Conservation (phyloP, 2,888 invertebrate genomes). For the Eupithecia pulchellata region DNA sequence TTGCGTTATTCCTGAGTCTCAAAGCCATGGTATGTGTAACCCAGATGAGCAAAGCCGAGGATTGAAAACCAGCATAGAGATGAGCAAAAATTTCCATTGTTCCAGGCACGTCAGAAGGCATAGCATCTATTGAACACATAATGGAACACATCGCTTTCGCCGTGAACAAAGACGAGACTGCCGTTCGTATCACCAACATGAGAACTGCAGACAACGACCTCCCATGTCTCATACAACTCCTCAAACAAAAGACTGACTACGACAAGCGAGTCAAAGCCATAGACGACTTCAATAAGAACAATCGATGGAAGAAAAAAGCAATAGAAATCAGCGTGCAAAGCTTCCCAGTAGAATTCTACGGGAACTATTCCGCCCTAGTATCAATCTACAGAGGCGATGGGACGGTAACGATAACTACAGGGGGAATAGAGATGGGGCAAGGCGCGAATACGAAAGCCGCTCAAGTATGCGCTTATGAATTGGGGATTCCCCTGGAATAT, state of each 20-base stretch:
- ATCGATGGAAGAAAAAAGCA: conserved; percentile 92
- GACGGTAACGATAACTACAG: conserved; percentile 88
- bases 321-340: conserved; percentile 88
- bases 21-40: background rate
- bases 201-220: conserved; percentile 71
- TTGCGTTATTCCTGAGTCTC: background rate
- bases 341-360: conserved; percentile 85
- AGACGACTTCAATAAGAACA: conserved; percentile 85
- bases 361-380: conserved; percentile 86
- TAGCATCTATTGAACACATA: conserved; percentile 86
- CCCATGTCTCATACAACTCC: conserved; percentile 81
- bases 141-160: conserved; percentile 88
- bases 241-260: conserved; percentile 83
- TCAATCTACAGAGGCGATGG: conserved; percentile 89
- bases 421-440: conserved; percentile 91
- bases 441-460: conserved; percentile 92
- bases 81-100: background rate
- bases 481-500: conserved; percentile 88
- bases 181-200: conserved; percentile 86
- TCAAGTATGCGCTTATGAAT: conserved; percentile 90
- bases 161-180: conserved; percentile 84
- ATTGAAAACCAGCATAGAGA: background rate
- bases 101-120: conserved; percentile 85
- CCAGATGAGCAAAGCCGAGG: background rate
- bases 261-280: conserved; percentile 79